Evolutionary conservation across 37 sponge, comb jelly and placozoan species (phyloP), one percentile per base, ranked within the genome.

Genomic region (Spongilla lacustris): DNA sequence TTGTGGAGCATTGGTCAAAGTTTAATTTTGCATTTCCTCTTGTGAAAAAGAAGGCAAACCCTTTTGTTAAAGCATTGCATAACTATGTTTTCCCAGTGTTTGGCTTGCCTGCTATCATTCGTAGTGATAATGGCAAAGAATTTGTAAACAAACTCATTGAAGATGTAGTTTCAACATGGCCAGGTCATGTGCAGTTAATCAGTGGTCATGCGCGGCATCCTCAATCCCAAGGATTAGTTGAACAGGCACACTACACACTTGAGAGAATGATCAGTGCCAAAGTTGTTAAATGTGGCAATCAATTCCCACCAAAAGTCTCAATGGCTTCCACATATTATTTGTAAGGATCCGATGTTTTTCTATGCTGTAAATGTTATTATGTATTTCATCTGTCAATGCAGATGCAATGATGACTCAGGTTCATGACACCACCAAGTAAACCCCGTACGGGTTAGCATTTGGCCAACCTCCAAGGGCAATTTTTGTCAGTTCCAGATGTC

Each of bases 321-420:
- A 41, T n/a, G n/a, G n/a, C n/a, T n/a, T n/a, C n/a, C n/a, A n/a
- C n/a, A n/a, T n/a, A n/a, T n/a, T n/a, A n/a, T n/a, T n/a, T n/a
- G n/a, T n/a, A n/a, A 6, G 3, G 41, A 41, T 41, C 41, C 41
- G 6, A 41, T 41, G 41, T 41, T 41, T 41, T 41, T 41, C 6
- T 9, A 41, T 41, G 41, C 41, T 41, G 41, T 41, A 41, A 41
- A 41, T 41, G 3, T 41, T 41, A n/a, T n/a, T n/a, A n/a, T n/a
- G n/a, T n/a, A n/a, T n/a, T n/a, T n/a, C n/a, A n/a, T 41, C 70
- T 69, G 25, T 74, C 33, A 34, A 3, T 77, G 32, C 46, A 87
- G 87, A 87, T 67, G 36, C 81, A 66, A 79, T 87, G 36, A 87
- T 71, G 75, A 87, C 74, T 36, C 87, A 41, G 41, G 41, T 41